Percentiles rank a stretch among this genome's conserved stretches.
Evolutionary conservation across 1,140 invertebrate species (phyloP).

Genomic region (Meloidogyne hapla): DNA sequence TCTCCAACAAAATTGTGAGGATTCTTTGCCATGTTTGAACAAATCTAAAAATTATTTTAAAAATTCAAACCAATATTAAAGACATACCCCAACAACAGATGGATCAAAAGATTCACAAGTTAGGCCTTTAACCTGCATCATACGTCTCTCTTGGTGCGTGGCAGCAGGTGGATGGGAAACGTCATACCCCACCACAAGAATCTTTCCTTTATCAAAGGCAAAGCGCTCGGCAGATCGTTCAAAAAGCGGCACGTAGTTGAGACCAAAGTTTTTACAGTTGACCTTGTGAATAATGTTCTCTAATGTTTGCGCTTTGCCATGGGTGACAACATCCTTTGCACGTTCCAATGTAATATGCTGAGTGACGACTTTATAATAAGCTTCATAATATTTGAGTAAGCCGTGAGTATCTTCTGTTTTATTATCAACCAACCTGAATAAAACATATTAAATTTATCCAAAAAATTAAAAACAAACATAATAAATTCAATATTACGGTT

Average conservation of each 20-base stretch:
- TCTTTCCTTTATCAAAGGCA: slow-evolving; percentile 28
- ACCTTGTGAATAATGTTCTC: slow-evolving; percentile 43
- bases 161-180: slow-evolving; percentile 38
- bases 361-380: slow-evolving; percentile 32
- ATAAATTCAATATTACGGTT: slow-evolving; percentile 39
- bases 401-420: slow-evolving; percentile 40
- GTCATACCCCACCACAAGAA: slow-evolving; percentile 42
- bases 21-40: slow-evolving; percentile 37
- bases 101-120: slow-evolving; percentile 36
- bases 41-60: slow-evolving; percentile 18
- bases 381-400: slow-evolving; percentile 42
- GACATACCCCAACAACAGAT: slow-evolving; percentile 37
- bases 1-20: slow-evolving; percentile 44
- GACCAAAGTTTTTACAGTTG: slow-evolving; percentile 47
- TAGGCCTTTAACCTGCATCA: slow-evolving; percentile 36
- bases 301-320: slow-evolving; percentile 35
- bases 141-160: slow-evolving; percentile 33
- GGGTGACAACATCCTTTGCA: slow-evolving; percentile 36
- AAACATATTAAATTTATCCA: background rate
- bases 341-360: slow-evolving; percentile 41
- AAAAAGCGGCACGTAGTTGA: slow-evolving; percentile 39
- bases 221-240: slow-evolving; percentile 36
- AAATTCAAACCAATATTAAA: background rate
- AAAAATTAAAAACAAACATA: slow-evolving; percentile 18
- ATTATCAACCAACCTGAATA: slow-evolving; percentile 24